phyloP scores from a whole-genome alignment of 1,140 invertebrate species.

The Diachasma alloeum region DNA sequence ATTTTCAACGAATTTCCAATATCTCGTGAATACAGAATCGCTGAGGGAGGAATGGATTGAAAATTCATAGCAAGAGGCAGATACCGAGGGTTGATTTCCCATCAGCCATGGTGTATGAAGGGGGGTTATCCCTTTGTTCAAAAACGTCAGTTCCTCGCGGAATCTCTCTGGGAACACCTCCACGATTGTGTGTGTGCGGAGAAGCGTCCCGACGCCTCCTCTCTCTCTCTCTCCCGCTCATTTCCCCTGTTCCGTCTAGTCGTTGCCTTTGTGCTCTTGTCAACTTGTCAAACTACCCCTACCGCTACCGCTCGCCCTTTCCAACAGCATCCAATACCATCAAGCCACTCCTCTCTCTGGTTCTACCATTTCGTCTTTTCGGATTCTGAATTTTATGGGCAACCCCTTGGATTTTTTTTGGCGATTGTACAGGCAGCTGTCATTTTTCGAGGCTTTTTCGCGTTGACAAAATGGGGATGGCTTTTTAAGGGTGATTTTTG shows the following conservation, averaged over 20 bases:
- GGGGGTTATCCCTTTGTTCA: conserved; percentile 50
- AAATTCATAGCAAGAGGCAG: conserved; percentile 21
- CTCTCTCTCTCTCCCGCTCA: conserved; percentile 34
- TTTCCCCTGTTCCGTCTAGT: conserved; percentile 18
- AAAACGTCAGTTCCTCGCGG: conserved; percentile 34
- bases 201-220: conserved; percentile 58
- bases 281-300: conserved; percentile 64
- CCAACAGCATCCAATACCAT: conserved; percentile 57
- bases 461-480: no score
- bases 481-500: no score
- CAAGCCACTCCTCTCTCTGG: conserved; percentile 29
- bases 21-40: neutral
- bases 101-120: neutral
- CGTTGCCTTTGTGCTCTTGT: conserved; percentile 62
- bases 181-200: conserved; percentile 34
- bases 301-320: conserved; percentile 30
- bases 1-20: neutral
- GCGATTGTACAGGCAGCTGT: neutral
- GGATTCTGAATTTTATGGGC: neutral
- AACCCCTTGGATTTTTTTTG: neutral
- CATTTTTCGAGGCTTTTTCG: neutral
- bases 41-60: conserved; percentile 28
- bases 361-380: conserved; percentile 15
- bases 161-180: conserved; percentile 28
- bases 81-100: neutral